These are phyloP conservation scores for Zaprionus ghesquierei DNA, from an alignment of 1,140 invertebrate genomes.

Conservation along the genomic window DNA sequence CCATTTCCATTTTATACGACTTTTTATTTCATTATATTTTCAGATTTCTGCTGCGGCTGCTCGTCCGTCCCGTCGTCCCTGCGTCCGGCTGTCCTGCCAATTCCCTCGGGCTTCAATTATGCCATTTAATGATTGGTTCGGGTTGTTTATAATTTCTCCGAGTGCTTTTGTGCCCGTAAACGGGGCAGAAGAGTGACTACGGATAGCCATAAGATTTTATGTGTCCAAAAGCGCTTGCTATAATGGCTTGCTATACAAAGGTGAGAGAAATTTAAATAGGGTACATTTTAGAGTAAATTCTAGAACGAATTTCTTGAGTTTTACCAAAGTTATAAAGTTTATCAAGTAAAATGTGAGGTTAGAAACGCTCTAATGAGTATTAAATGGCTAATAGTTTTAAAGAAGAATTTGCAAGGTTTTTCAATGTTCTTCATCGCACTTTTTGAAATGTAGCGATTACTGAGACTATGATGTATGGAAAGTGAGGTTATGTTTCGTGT, in stretches of 20 bases:
- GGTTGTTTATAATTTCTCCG: conserved; percentile 19
- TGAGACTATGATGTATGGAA: too few relatives aligned
- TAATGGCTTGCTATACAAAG: background rate
- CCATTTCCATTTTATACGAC: conserved; percentile 67
- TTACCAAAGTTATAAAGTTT: too few relatives aligned
- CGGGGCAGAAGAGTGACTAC: background rate
- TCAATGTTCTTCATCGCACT: too few relatives aligned
- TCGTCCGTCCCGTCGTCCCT: background rate
- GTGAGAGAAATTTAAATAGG: too few relatives aligned
- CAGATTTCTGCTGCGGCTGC: conserved; percentile 30
- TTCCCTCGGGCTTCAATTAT: conserved; percentile 73
- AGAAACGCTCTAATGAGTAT: too few relatives aligned
- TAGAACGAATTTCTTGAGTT: too few relatives aligned
- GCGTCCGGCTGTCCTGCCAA: conserved; percentile 18
- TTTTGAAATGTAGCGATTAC: too few relatives aligned
- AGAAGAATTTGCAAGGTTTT: too few relatives aligned
- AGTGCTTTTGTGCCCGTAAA: conserved; percentile 15
- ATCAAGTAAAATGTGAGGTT: too few relatives aligned
- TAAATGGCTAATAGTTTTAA: too few relatives aligned
- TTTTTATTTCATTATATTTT: conserved; percentile 63
- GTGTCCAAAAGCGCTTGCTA: background rate
- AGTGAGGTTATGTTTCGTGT: too few relatives aligned
- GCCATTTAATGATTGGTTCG: conserved; percentile 72
- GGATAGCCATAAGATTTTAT: background rate
- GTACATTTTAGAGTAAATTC: too few relatives aligned